A percentile compares a stretch with the other conserved stretches of the same genome.
Evolutionary conservation across 2,797 vertebrate genomes (phyloP).

Genomic region (Tangara arthus): DNA sequence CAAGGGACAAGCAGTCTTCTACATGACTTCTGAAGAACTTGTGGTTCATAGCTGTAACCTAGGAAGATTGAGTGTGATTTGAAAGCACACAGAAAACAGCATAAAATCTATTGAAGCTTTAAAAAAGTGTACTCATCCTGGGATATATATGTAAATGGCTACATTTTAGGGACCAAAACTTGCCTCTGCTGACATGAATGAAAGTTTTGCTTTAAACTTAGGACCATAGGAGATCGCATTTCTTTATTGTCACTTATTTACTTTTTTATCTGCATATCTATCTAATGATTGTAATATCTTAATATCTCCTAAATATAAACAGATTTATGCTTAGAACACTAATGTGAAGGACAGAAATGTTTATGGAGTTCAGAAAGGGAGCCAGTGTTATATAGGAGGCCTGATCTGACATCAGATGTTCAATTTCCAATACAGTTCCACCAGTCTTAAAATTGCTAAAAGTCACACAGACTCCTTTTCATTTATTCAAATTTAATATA

Average conservation of each 20-base stretch:
- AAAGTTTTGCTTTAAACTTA: background rate
- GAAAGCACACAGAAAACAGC: background rate
- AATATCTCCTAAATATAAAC: background rate
- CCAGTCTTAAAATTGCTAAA: background rate
- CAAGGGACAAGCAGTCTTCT: conserved; percentile 83
- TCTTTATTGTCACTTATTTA: background rate
- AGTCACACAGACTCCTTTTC: background rate
- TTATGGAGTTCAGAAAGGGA: background rate
- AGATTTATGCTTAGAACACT: background rate
- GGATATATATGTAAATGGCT: background rate
- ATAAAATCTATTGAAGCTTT: background rate
- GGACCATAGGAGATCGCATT: background rate
- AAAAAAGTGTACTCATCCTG: background rate
- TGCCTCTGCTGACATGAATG: background rate
- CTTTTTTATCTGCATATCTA: background rate
- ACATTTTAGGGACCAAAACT: background rate
- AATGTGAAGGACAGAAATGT: background rate
- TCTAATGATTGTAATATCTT: background rate
- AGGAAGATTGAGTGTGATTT: background rate
- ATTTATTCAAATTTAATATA: background rate
- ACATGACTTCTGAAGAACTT: conserved; percentile 84
- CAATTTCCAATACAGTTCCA: background rate
- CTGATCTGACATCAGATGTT: background rate
- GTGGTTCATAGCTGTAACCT: conserved; percentile 85
- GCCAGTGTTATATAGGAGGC: background rate